These are phyloP conservation scores for Mixornis gularis DNA, from an alignment of 2,113 vertebrate genomes.

Conservation along the genomic window DNA sequence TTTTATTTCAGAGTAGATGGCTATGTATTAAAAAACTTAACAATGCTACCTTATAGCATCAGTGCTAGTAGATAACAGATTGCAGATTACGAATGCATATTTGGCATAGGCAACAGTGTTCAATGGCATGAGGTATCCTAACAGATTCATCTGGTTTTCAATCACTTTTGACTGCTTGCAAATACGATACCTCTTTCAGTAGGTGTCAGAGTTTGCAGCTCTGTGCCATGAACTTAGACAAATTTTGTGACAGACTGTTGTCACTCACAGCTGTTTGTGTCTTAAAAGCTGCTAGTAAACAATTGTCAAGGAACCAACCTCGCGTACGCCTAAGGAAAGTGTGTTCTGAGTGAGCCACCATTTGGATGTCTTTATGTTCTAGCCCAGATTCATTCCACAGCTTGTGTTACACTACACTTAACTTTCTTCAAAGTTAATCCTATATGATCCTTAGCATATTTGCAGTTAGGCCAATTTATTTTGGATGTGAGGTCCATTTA, in stretches of 20 bases:
- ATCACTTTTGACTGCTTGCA: slow-evolving; percentile 50
- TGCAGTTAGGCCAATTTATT: background rate
- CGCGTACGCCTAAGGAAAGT: slow-evolving; percentile 32
- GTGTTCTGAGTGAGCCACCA: slow-evolving; percentile 41
- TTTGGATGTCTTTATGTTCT: slow-evolving; percentile 61
- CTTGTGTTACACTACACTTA: slow-evolving; percentile 39
- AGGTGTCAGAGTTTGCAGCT: slow-evolving; percentile 63
- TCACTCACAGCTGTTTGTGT: slow-evolving; percentile 64
- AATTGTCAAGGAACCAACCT: slow-evolving; percentile 54
- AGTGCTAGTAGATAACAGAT: slow-evolving; percentile 41
- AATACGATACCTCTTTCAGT: slow-evolving; percentile 57
- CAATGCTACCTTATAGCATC: slow-evolving; percentile 19
- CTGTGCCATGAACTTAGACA: slow-evolving; percentile 61
- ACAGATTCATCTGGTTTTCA: slow-evolving; percentile 55
- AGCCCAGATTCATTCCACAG: slow-evolving; percentile 59
- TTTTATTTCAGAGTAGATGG: background rate
- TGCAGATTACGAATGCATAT: slow-evolving; percentile 51
- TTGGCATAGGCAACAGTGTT: slow-evolving; percentile 56
- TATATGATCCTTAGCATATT: background rate
- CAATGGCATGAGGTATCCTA: slow-evolving; percentile 57
- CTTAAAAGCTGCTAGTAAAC: slow-evolving; percentile 67
- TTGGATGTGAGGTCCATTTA: background rate
- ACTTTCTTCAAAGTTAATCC: slow-evolving; percentile 49
- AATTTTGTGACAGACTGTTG: slow-evolving; percentile 64
- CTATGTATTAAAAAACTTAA: slow-evolving; percentile 36